These are phyloP conservation scores for Procapra przewalskii DNA, from an alignment of 2,113 vertebrate species.

Conservation along the genomic window DNA sequence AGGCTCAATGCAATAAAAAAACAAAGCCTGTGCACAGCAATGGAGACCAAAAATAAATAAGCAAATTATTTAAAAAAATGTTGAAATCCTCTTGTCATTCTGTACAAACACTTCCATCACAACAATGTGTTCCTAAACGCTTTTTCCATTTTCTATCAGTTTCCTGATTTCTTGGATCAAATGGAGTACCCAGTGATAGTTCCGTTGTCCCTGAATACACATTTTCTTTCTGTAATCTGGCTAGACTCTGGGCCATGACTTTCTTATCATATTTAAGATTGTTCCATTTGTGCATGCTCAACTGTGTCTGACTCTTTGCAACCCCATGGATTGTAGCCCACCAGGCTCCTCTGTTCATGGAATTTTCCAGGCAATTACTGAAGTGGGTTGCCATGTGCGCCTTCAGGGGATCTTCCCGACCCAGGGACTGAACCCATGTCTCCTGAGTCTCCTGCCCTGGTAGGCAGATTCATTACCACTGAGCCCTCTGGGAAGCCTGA, in stretches of 20 bases:
- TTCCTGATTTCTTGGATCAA: background rate
- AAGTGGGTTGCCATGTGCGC: background rate
- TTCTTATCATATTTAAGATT: background rate
- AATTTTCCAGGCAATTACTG: background rate
- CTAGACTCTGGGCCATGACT: background rate
- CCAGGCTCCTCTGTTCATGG: background rate
- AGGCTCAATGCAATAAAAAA: background rate
- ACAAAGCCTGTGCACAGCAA: background rate
- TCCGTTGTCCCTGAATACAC: constrained; percentile 7
- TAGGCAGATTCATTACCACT: background rate
- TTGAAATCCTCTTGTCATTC: background rate
- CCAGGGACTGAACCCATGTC: background rate
- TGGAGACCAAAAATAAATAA: background rate
- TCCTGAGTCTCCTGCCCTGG: background rate
- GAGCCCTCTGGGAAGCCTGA: background rate
- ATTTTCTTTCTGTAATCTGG: background rate
- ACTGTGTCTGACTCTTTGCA: background rate
- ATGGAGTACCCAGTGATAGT: background rate
- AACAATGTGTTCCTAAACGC: background rate
- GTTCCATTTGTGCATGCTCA: background rate
- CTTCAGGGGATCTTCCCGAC: background rate
- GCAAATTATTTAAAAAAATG: background rate
- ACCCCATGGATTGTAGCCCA: background rate
- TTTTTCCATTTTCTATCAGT: background rate
- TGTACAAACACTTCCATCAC: background rate